Evolutionary conservation across 1,140 invertebrate species (phyloP), one percentile per base, ranked within the genome.

Genomic region (Neuroterus valhalla): DNA sequence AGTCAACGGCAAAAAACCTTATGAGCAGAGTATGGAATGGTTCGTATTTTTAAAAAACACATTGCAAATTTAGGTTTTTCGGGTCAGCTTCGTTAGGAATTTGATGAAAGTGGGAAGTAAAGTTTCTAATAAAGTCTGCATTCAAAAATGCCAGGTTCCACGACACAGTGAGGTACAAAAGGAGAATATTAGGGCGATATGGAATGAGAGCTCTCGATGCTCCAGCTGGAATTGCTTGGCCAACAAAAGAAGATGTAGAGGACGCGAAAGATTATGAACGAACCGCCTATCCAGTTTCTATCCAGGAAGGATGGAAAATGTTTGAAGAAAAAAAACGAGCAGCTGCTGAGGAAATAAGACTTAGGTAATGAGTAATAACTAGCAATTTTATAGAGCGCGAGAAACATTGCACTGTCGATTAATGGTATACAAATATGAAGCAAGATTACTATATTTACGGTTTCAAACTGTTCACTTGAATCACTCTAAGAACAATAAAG

Each of bases 261-360:
- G 91, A 92, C 67, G 84, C 76, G 69, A 80, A 91, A 66, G 92
- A 94, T 86, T 94, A 92, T 84, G 93, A 94, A 87, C 87, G 86
- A 75, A 83, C 93, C 17, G 90, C 91, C 43, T 92, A 90, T 81
- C 92, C 94, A 14, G 85, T 87, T 23, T 91, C 91, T 23, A 88
- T 96, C 19, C 85, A 91, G 67, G 91, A 95, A 83, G 89, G 85
- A 86, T 95, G 80, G 87, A 88, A 75, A 86, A 83, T 48, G 85
- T 88, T 78, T 12, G 78, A 72, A 86, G 91, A 85, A 44, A 85
- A 75, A 71, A 82, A 81, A 79, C 84, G 75, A 82, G 78, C 77
- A 79, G 84, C 81, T 86, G 87, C 84, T 85, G 90, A 78, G 68
- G 78, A 38, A 48, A 88, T 80, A 86, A 85, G 68, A 67, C 44